These are phyloP conservation scores for Neodiprion pinetum DNA, from an alignment of 1,140 invertebrate species.

Conservation along the genomic window DNA sequence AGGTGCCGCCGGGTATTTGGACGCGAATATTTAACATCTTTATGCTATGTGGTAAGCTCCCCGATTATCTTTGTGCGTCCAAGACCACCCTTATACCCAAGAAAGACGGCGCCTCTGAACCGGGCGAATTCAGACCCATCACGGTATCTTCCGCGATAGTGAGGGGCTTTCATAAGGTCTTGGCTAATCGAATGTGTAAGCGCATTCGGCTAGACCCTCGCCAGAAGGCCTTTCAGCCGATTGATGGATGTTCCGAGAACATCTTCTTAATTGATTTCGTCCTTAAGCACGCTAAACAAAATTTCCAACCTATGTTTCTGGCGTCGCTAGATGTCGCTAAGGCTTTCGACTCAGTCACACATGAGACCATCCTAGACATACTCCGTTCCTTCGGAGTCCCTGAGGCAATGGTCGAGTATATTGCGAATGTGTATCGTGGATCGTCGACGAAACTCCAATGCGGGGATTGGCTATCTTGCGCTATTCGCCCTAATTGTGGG, in stretches of 20 bases:
- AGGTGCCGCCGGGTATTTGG: not conserved
- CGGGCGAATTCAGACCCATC: too few species aligned
- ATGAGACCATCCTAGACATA: constrained; percentile 23
- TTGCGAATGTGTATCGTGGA: constrained; percentile 17
- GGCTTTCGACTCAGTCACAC: constrained; percentile 49
- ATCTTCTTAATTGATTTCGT: constrained; percentile 27
- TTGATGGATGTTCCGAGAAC: constrained; percentile 34
- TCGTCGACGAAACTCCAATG: too few species aligned
- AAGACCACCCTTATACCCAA: too few species aligned
- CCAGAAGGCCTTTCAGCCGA: constrained; percentile 19
- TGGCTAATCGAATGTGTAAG: too few species aligned
- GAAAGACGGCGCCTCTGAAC: too few species aligned
- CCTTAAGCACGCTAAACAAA: constrained; percentile 8
- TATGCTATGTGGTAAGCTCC: not conserved
- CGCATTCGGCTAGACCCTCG: constrained; percentile 11
- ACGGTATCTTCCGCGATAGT: too few species aligned
- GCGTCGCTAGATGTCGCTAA: constrained; percentile 38
- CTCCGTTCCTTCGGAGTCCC: constrained; percentile 24
- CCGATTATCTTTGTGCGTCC: not conserved
- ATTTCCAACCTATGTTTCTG: constrained; percentile 21
- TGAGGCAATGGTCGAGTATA: not conserved
- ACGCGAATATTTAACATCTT: not conserved
- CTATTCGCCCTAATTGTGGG: constrained; percentile 31
- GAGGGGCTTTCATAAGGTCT: too few species aligned
- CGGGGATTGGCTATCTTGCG: too few species aligned